A percentile compares a stretch with the other conserved stretches of the same genome.
These are phyloP conservation scores for Trichomalopsis sarcophagae DNA, from an alignment of 1,140 invertebrate genomes.

Conservation along the genomic window DNA sequence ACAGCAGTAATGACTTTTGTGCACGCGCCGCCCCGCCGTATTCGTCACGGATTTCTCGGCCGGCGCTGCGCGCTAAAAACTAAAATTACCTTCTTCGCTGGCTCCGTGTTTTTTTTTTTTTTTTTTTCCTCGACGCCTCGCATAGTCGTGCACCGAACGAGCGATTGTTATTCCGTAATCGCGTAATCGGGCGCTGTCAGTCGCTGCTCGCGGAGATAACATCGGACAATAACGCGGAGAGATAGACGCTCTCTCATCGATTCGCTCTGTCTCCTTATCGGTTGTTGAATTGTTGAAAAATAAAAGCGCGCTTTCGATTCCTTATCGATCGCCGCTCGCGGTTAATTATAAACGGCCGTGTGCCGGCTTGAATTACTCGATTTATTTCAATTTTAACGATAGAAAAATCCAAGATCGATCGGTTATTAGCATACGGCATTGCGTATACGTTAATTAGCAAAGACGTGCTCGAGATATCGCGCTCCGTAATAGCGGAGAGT, in stretches of 20 bases:
- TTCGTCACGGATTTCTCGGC: slow-evolving; percentile 7
- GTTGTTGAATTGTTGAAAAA: neutral
- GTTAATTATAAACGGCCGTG: slow-evolving; percentile 12
- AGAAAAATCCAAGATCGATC: neutral
- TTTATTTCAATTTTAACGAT: too few species aligned
- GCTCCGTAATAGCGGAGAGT: neutral
- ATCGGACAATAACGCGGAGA: neutral
- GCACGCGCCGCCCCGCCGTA: slow-evolving; percentile 24
- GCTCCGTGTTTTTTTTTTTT: neutral
- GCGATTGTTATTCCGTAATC: neutral
- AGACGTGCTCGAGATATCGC: neutral
- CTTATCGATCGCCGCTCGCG: slow-evolving; percentile 14
- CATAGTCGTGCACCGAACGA: neutral
- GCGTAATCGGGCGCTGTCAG: neutral
- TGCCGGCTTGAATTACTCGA: neutral
- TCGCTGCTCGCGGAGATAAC: neutral
- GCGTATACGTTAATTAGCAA: neutral
- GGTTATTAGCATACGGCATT: slow-evolving; percentile 16
- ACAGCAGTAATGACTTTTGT: slow-evolving; percentile 22
- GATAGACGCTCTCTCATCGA: neutral
- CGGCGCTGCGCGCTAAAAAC: neutral
- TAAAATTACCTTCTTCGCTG: neutral
- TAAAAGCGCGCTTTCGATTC: neutral
- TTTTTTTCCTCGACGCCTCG: neutral
- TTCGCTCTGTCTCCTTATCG: neutral